These are phyloP conservation scores for Agapornis roseicollis DNA, from an alignment of 2,113 vertebrate species.

Conservation along the genomic window DNA sequence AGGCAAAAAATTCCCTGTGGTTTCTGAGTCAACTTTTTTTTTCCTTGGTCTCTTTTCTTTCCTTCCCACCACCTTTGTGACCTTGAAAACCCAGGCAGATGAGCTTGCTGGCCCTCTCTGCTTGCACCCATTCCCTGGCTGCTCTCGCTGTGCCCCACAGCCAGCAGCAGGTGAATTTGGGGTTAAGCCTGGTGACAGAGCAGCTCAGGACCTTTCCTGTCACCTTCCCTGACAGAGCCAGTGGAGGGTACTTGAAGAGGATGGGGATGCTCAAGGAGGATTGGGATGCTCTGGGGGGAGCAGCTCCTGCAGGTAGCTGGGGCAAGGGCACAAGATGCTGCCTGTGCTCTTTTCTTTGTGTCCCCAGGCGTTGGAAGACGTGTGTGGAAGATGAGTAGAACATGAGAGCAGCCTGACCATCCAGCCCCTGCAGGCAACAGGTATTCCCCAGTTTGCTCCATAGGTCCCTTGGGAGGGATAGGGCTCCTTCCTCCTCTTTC, in stretches of 20 bases:
- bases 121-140: fast-evolving
- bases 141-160: fast-evolving
- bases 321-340: not conserved
- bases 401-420: not conserved
- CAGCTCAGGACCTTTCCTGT: not conserved
- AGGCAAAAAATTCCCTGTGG: conserved; percentile 71
- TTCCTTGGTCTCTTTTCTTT: conserved; percentile 34
- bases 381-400: not conserved
- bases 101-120: not conserved
- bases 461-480: not conserved
- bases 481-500: not conserved
- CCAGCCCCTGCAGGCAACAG: not conserved
- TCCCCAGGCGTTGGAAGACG: not conserved
- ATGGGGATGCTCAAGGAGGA: not conserved
- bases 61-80: conserved; percentile 59
- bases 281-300: fast-evolving
- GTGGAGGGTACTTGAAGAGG: not conserved
- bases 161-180: fast-evolving
- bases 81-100: conserved; percentile 40
- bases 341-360: not conserved
- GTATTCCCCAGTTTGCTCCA: fast-evolving
- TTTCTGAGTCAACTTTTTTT: conserved; percentile 70
- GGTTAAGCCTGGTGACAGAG: not conserved
- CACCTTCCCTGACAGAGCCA: not conserved
- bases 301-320: not conserved